phyloP scores from a whole-genome alignment of 2,797 vertebrate species.

The Notamacropus eugenii region DNA sequence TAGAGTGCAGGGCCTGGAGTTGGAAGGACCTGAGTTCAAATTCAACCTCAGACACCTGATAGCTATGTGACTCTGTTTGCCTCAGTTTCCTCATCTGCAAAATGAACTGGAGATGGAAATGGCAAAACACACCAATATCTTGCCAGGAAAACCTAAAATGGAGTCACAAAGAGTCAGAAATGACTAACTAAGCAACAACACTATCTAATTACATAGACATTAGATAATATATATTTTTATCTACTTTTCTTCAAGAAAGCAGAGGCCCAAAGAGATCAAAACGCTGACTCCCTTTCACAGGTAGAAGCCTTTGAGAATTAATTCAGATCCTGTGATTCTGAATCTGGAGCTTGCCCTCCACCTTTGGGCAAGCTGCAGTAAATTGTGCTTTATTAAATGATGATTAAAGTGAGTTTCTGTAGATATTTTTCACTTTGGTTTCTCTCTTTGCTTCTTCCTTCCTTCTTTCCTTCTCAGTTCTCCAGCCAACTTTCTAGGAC shows the following conservation, averaged over 20 bases:
- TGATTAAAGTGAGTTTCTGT: not conserved
- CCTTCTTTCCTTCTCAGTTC: not conserved
- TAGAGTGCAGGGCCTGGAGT: not conserved
- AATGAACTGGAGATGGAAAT: not conserved
- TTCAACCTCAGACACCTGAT: not conserved
- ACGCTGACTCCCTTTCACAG: not conserved
- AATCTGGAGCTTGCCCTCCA: not conserved
- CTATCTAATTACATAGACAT: not conserved
- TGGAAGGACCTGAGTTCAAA: not conserved
- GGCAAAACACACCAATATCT: not conserved
- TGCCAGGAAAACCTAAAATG: not conserved
- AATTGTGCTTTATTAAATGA: not conserved
- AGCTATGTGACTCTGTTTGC: not conserved
- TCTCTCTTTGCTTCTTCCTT: not conserved
- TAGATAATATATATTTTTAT: not conserved
- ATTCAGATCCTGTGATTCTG: not conserved
- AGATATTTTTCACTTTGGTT: not conserved
- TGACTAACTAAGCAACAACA: not conserved
- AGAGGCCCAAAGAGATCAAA: not conserved
- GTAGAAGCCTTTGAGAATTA: not conserved
- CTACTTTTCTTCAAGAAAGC: not conserved
- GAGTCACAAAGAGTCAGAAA: not conserved
- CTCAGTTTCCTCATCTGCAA: not conserved
- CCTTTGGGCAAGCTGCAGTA: accelerated
- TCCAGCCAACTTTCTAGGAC: not conserved